These are phyloP conservation scores for Candoia aspera DNA, from an alignment of 2,113 vertebrate genomes.

Conservation along the genomic window DNA sequence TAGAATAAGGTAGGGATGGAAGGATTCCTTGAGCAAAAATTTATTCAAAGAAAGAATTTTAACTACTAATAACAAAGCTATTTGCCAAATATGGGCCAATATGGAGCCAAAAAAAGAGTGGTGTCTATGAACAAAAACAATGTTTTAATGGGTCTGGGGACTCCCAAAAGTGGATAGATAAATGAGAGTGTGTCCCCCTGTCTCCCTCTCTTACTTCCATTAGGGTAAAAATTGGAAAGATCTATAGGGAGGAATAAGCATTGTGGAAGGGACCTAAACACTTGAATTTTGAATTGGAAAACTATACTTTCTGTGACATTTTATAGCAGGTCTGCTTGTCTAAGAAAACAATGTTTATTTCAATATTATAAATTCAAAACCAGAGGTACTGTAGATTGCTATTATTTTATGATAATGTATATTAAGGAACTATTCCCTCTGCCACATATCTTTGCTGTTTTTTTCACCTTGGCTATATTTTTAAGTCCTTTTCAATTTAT, in stretches of 20 bases:
- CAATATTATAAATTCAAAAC: neutral
- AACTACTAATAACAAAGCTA: neutral
- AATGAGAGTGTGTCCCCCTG: neutral
- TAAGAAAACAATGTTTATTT: neutral
- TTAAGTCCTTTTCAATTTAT: neutral
- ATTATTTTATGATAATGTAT: neutral
- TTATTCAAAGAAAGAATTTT: neutral
- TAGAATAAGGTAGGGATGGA: neutral
- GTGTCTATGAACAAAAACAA: neutral
- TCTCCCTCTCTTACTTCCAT: no score
- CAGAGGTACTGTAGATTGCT: neutral
- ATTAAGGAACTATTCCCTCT: neutral
- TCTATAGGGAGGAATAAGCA: neutral
- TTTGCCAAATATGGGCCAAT: neutral
- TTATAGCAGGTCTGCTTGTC: neutral
- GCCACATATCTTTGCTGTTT: neutral
- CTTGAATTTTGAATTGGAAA: neutral
- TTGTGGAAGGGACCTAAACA: neutral
- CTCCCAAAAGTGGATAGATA: neutral
- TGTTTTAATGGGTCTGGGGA: neutral
- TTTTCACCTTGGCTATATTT: neutral
- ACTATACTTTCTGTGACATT: neutral
- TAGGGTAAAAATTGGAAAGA: neutral
- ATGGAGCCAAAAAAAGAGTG: neutral
- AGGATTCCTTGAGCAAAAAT: neutral